phyloP scores from a whole-genome alignment of 2,797 vertebrate species.

The Darevskia mixta region DNA sequence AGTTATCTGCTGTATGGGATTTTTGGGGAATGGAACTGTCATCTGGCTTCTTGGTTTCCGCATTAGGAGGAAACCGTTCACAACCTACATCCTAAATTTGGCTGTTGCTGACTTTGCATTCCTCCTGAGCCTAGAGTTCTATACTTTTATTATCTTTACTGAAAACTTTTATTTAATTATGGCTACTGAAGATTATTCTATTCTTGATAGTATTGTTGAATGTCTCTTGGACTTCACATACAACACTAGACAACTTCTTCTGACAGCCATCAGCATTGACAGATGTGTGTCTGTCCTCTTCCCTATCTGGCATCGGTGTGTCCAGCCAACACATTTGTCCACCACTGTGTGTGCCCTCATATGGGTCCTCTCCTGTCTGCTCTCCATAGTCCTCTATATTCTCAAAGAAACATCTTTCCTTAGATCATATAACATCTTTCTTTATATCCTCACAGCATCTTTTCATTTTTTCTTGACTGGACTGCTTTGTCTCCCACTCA shows the following conservation, averaged over 20 bases:
- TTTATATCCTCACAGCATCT: too few species aligned
- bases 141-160: too few species aligned
- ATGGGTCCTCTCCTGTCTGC: background rate
- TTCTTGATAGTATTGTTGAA: too few species aligned
- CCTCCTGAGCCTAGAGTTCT: background rate
- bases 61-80: slow-evolving; percentile 48
- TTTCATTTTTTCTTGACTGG: too few species aligned
- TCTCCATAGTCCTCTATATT: background rate
- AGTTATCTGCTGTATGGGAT: slow-evolving; percentile 34
- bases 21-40: background rate
- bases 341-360: background rate
- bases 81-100: slow-evolving; percentile 47
- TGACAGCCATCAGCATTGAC: background rate
- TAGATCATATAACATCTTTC: too few species aligned
- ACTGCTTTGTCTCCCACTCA: background rate
- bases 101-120: slow-evolving; percentile 46
- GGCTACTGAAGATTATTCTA: too few species aligned
- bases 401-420: too few species aligned
- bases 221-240: background rate
- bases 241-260: background rate
- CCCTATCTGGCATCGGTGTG: background rate
- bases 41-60: slow-evolving; percentile 44
- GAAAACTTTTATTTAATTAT: too few species aligned
- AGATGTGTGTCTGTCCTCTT: slow-evolving; percentile 1
- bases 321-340: background rate